Percentiles rank a stretch among this genome's conserved stretches.
phyloP scores from a whole-genome alignment of 2,113 vertebrate species.

The Ceyx melanurus region DNA sequence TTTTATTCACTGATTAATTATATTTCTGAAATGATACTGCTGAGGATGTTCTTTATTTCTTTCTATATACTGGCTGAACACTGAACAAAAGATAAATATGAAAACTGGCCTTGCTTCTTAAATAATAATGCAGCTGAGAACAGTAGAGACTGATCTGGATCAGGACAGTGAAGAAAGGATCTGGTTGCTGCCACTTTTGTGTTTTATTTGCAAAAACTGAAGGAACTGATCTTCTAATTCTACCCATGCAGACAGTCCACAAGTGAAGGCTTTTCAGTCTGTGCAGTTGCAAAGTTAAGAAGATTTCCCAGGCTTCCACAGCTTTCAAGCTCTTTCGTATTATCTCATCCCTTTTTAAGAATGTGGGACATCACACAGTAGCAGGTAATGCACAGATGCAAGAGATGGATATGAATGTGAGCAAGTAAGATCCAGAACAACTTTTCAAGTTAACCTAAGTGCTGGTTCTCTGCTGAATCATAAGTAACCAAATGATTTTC shows the following conservation, averaged over 20 bases:
- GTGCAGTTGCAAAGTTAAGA: not conserved
- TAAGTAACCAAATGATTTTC: not conserved
- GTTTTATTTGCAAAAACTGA: not conserved
- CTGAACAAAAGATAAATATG: conserved; percentile 24
- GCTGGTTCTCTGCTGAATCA: not conserved
- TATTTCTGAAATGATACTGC: conserved; percentile 3
- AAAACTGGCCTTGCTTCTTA: conserved; percentile 19
- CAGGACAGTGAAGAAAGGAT: not conserved
- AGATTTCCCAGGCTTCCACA: not conserved
- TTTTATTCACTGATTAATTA: not conserved
- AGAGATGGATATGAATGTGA: not conserved
- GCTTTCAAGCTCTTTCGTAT: not conserved
- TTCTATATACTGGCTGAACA: not conserved
- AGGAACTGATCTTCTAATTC: not conserved
- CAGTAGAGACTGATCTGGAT: not conserved
- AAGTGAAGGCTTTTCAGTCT: not conserved
- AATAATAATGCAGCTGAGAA: conserved; percentile 13
- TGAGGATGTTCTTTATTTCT: not conserved
- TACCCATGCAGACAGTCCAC: not conserved
- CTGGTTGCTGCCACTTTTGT: not conserved
- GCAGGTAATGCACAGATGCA: not conserved
- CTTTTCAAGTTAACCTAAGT: not conserved
- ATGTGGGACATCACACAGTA: not conserved
- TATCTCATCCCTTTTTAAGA: not conserved
- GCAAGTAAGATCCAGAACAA: not conserved